These are phyloP conservation scores for Phthorimaea operculella DNA, from an alignment of 1,140 invertebrate genomes.

Conservation along the genomic window DNA sequence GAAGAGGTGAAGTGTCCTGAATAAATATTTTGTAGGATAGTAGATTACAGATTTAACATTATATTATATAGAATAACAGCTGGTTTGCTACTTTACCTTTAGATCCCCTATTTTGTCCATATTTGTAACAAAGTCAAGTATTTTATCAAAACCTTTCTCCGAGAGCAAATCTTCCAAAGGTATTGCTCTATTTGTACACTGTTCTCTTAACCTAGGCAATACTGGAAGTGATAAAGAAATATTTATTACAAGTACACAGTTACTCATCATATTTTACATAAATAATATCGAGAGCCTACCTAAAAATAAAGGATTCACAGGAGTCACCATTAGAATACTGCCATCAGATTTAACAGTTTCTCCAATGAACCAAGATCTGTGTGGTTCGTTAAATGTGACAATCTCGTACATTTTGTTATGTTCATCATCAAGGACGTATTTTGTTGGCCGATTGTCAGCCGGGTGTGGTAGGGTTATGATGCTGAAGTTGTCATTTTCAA, in stretches of 20 bases:
- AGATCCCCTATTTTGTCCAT: constrained; percentile 73
- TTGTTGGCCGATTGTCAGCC: constrained; percentile 68
- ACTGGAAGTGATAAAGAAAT: constrained; percentile 46
- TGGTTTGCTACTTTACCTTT: constrained; percentile 65
- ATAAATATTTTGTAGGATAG: no score
- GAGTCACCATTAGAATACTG: constrained; percentile 76
- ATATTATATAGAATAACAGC: no score
- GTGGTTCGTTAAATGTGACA: constrained; percentile 71
- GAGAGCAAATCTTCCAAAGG: constrained; percentile 77
- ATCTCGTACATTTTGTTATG: constrained; percentile 62
- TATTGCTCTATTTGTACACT: constrained; percentile 70
- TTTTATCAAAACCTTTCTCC: constrained; percentile 52
- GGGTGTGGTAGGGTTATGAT: constrained; percentile 80
- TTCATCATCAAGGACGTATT: constrained; percentile 71
- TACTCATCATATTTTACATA: not conserved
- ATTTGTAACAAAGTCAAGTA: constrained; percentile 43
- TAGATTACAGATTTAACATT: no score
- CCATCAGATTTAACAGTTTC: constrained; percentile 80
- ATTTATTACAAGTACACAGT: not conserved
- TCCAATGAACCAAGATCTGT: constrained; percentile 78
- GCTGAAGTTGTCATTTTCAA: constrained; percentile 73
- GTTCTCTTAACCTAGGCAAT: constrained; percentile 68
- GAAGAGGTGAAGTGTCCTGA: no score
- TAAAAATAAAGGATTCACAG: constrained; percentile 79
- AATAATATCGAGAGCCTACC: constrained; percentile 31